Evolutionary conservation across 2,113 vertebrate species (phyloP), one percentile per base, ranked within the genome.

Genomic region (Charadrius vociferus): DNA sequence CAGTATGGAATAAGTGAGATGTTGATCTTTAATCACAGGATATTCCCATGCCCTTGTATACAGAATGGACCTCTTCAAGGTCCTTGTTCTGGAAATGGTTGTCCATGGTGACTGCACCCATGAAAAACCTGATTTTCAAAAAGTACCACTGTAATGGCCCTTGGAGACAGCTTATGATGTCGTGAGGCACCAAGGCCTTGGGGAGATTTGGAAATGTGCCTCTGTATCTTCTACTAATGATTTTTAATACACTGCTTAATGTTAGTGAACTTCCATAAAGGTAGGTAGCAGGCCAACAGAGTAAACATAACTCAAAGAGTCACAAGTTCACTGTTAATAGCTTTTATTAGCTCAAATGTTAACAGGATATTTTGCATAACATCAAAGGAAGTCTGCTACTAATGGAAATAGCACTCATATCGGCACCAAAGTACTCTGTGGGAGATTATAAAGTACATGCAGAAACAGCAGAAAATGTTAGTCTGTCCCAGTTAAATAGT

Each of bases 401-500:
- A 87, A 91, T 74, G 65, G 61, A 79, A 95, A 58, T n/a, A 85
- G n/a, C 37, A 53, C 37, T 95, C 26, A 55, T 70, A 66, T 45
- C 85, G 78, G 61, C 85, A 94, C 37, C 41, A n/a, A 87, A 85
- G 32, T 71, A 75, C 29, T 90, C 73, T 2, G n/a, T 93, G 47
- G 78, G 66, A 94, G 66, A 85, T 87, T 67, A 90, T 86, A 67
- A 91, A 91, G 41, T 63, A 59, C 34, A 63, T 23, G 29, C n/a
- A 94, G 65, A 71, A 93, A 74, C n/a, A 93, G 73, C 37, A 91
- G 47, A 96, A 95, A 94, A 88, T 79, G 56, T 85, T 94, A 87
- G 45, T 79, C 73, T 90, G 59, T 71, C 52, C 79, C 50, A 85
- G 70, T 79, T 63, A 93, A 77, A 90, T 26, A 91, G 78, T 58